A percentile compares a stretch with the other conserved stretches of the same genome.
Evolutionary conservation across 2,113 vertebrate genomes (phyloP).

Genomic region (Microcebus lehilahytsara): DNA sequence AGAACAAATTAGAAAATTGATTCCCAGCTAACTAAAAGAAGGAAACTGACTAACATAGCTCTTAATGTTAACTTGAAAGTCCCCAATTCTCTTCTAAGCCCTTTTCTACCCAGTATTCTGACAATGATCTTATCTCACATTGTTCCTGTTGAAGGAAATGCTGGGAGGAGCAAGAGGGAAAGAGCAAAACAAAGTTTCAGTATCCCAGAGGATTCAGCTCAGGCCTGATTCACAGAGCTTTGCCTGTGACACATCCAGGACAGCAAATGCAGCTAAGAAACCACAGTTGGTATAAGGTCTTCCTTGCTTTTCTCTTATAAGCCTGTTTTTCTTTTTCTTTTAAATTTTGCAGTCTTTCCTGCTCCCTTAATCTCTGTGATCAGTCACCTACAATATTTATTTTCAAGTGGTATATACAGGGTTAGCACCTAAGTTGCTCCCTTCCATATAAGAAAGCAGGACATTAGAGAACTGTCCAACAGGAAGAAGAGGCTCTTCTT

Average conservation of each 20-base stretch:
- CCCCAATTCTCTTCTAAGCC: neutral
- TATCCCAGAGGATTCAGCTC: neutral
- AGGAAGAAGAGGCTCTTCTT: neutral
- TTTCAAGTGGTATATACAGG: neutral
- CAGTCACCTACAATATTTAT: neutral
- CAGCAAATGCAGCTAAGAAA: neutral
- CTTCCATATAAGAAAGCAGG: neutral
- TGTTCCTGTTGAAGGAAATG: neutral
- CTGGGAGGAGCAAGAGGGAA: neutral
- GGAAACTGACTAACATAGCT: neutral
- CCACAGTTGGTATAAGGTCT: neutral
- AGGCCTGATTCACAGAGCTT: neutral
- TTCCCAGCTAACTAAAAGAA: slow-evolving; percentile 31
- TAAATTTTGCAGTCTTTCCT: neutral
- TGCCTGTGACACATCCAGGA: neutral
- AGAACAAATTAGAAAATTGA: slow-evolving; percentile 50
- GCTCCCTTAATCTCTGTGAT: neutral
- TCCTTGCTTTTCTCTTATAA: neutral
- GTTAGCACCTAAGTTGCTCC: neutral
- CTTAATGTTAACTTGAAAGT: neutral
- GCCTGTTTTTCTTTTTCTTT: neutral
- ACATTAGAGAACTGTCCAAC: neutral
- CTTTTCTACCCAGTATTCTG: neutral
- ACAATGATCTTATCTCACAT: neutral
- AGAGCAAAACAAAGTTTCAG: neutral